Evolutionary conservation across 2,888 invertebrate genomes (phyloP), one percentile per base, ranked within the genome.

Genomic region (Chrysolina oricalcia): DNA sequence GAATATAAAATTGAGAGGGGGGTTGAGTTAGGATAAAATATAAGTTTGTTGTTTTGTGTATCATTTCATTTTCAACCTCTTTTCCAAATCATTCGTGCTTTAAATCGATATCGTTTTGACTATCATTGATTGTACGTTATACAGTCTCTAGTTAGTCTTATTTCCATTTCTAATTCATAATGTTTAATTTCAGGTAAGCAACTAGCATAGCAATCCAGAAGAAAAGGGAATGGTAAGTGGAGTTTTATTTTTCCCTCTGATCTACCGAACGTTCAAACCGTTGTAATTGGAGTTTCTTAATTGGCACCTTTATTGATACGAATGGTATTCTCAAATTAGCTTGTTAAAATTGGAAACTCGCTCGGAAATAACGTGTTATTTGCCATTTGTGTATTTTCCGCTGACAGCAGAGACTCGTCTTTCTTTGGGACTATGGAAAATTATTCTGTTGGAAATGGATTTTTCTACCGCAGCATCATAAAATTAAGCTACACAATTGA

Each of bases 341-440:
- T 59, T 59, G 59, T 59, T 59, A 59, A 59, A 59, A 59, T 59
- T 59, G 59, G 59, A 35, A 59, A 35, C 35, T 59, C 35, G 27
- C 15, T 59, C 59, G 59, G 59, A 59, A 59, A 27, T 59, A 35
- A 59, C n/a, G 59, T 35, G 27, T n/a, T 59, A 35, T 59, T 35
- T 59, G 23, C n/a, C 59, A n/a, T 59, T 27, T 59, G 21, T 59
- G 21, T 59, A n/a, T 35, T 59, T 59, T 11, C 35, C 11, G 8
- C 6, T n/a, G 27, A 10, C 59, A 11, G 27, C 8, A 23, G 15
- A 23, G 23, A 21, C 23, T 56, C 23, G 13, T 23, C n/a, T n/a
- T n/a, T n/a, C n/a, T n/a, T n/a, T n/a, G n/a, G n/a, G n/a, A n/a
- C n/a, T n/a, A n/a, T 56, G 10, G 8, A 56, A 56, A 6, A 56